Evolutionary conservation across 2,888 invertebrate genomes (phyloP), one percentile per base, ranked within the genome.

Genomic region (Merodon equestris): DNA sequence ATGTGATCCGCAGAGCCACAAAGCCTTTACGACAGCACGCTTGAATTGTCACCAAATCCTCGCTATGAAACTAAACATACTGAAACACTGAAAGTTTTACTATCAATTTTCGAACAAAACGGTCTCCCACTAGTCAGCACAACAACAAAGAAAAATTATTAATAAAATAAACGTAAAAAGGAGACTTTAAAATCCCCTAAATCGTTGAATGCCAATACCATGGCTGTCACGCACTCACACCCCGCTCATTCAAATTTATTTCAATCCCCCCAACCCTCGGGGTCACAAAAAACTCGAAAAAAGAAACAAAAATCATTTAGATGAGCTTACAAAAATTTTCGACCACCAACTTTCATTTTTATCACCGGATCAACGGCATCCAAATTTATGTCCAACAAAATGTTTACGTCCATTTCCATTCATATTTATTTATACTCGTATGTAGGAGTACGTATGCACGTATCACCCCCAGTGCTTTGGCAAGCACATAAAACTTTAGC

Each of bases 351-450:
- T 63, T 79, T 77, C 72, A 44, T 68, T 63, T 73, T 79, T 79
- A 74, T 79, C 79, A 60, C 74, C 53, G 64, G 54, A 64, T 68
- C 63, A 51, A 58, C 73, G 10, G 67, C 58, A 73, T 73, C 50
- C 48, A 48, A 79, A 79, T 73, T 79, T 74, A 79, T 79, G 68
- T 74, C 79, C 79, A 74, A 70, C 79, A 79, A 79, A 79, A 79
- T 79, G 79, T 79, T 79, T 60, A 70, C 64, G 63, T 73, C 56
- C 68, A 60, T 79, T 68, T 79, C 72, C 73, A 73, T 79, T 68
- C 58, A 74, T 74, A 79, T 68, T 74, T 64, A 73, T 73, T 73
- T 72, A 60, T 68, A 50, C 34, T 45, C 40, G 38, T 15, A 48
- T 27, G 27, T 27, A 7, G 7, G 27, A 4, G 27, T 27, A 27